These are phyloP conservation scores for Podabrus alpinus DNA, from an alignment of 2,888 invertebrate genomes.

Conservation along the genomic window DNA sequence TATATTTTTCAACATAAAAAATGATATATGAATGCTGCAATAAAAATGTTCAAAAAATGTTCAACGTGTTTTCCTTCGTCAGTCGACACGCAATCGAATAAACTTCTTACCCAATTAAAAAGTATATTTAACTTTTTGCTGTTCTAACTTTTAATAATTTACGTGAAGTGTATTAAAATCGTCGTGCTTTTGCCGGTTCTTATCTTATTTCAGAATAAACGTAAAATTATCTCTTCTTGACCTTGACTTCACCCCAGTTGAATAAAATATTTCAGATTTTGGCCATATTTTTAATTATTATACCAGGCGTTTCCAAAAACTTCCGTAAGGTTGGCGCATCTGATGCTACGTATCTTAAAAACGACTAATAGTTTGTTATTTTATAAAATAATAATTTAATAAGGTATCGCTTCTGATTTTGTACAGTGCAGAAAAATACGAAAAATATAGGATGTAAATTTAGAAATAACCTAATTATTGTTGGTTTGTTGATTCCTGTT, in stretches of 20 bases:
- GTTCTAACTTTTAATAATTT: not conserved
- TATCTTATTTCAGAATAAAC: not conserved
- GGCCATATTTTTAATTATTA: no score
- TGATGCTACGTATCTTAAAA: no score
- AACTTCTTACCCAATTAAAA: not conserved
- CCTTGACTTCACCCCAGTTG: not conserved
- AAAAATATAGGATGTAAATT: no score
- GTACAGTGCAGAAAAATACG: no score
- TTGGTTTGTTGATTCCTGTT: not conserved
- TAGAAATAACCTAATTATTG: not conserved
- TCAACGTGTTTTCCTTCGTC: not conserved
- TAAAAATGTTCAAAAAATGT: not conserved
- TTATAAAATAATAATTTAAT: no score
- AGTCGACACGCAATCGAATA: not conserved
- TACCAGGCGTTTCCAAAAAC: no score
- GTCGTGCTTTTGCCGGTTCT: not conserved
- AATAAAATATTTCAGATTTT: no score
- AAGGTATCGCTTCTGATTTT: no score
- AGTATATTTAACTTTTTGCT: not conserved
- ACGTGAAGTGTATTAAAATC: not conserved
- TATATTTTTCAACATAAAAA: not conserved
- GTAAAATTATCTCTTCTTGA: not conserved
- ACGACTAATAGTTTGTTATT: no score
- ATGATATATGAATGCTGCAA: not conserved
- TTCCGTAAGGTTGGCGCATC: no score